phyloP scores from a whole-genome alignment of 2,113 vertebrate genomes.

The Eudyptes chrysolophus region DNA sequence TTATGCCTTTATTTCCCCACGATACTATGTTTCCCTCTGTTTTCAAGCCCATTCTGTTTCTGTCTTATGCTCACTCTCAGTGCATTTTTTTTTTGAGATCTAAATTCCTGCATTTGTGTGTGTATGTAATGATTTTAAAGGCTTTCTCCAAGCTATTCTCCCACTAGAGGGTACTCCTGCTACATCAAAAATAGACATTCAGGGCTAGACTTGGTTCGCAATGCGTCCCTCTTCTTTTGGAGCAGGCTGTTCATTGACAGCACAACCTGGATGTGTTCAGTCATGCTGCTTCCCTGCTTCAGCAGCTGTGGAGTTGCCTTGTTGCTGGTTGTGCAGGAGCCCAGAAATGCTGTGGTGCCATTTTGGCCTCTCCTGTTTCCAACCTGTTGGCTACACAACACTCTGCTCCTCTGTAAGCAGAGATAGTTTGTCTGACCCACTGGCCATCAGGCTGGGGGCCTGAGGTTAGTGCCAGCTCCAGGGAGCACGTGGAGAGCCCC shows the following conservation, averaged over 20 bases:
- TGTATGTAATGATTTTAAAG: not conserved
- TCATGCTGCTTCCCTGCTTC: not conserved
- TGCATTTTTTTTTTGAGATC: not conserved
- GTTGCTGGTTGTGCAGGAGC: not conserved
- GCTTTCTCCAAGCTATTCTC: not conserved
- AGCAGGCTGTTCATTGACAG: not conserved
- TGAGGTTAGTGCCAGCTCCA: not conserved
- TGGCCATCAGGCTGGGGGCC: too few species aligned
- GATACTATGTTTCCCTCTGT: not conserved
- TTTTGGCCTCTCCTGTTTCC: not conserved
- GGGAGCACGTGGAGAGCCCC: not conserved
- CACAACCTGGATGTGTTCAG: not conserved
- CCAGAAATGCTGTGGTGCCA: not conserved
- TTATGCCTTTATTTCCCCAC: not conserved
- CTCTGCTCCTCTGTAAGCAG: not conserved
- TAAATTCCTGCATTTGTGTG: not conserved
- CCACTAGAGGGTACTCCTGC: slow-evolving; percentile 66
- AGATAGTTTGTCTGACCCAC: not conserved
- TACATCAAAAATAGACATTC: not conserved
- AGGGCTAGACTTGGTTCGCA: not conserved
- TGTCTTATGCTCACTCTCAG: not conserved
- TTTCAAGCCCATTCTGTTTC: not conserved
- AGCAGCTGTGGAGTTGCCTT: not conserved
- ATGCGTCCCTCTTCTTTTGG: not conserved
- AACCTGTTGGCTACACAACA: accelerated